Conservation (phyloP, 2,888 invertebrate genomes). For the Nomada hirtipes region DNA sequence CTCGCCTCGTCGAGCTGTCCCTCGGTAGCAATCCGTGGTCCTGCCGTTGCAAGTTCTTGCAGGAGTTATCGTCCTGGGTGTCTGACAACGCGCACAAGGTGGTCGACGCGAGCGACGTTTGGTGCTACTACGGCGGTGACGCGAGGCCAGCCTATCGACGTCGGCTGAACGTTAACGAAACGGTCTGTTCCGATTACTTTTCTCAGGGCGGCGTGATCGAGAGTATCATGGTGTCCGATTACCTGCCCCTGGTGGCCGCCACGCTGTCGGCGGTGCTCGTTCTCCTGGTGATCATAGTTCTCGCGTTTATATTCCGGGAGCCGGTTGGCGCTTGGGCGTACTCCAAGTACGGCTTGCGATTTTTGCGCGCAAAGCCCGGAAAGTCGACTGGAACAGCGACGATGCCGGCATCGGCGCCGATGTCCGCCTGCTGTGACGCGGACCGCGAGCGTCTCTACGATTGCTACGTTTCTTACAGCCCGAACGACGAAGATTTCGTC, state of each 20-base stretch:
- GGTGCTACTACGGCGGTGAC: conserved; percentile 92
- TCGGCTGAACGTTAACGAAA: conserved; percentile 93
- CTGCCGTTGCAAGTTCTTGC: conserved; percentile 95
- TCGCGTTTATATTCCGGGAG: conserved; percentile 94
- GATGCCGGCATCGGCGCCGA: conserved; percentile 58
- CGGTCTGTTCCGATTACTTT: conserved; percentile 94
- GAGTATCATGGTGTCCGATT: conserved; percentile 91
- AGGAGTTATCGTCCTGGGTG: conserved; percentile 93
- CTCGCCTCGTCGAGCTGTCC: conserved; percentile 90
- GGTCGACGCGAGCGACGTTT: conserved; percentile 91
- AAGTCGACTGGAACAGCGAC: conserved; percentile 89
- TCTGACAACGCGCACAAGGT: conserved; percentile 92
- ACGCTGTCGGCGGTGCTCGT: conserved; percentile 92
- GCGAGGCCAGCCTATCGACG: conserved; percentile 91
- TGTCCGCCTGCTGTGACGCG: conserved; percentile 60
- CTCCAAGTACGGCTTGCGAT: conserved; percentile 93
- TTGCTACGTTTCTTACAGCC: conserved; percentile 96
- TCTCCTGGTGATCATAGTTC: conserved; percentile 90
- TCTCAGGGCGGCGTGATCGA: conserved; percentile 93
- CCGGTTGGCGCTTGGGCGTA: conserved; percentile 95
- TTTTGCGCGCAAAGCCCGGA: conserved; percentile 85
- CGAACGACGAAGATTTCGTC: conserved; percentile 96
- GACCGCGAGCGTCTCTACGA: conserved; percentile 92
- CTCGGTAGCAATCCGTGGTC: conserved; percentile 95
- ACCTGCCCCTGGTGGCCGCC: conserved; percentile 93